Evolutionary conservation across 2,888 invertebrate species (phyloP), one percentile per base, ranked within the genome.

Genomic region (Halictus ligatus): DNA sequence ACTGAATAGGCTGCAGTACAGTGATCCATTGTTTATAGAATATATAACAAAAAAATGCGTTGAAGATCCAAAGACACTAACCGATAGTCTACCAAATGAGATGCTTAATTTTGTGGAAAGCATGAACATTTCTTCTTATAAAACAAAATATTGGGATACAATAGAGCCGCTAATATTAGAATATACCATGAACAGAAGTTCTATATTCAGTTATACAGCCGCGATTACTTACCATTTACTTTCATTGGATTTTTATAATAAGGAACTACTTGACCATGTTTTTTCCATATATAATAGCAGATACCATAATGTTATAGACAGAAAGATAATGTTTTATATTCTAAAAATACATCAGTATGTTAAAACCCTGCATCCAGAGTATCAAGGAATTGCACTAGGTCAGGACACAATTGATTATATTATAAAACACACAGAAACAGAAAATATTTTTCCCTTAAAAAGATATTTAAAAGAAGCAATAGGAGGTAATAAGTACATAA

Each of bases 81-180:
- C 92, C 94, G 25, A 95, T 95, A 3, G 94, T 35, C 0, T 96
- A 50, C 93, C 95, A 0, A 93, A 95, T 88, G 92, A 95, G 6
- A 93, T 97, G 40, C 95, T 96, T 84, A 95, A 95, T 58, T 95
- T 97, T 91, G 94, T 97, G 71, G 95, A 96, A 91, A 96, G 96
- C 71, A 95, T 97, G n/a, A 95, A 96, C 2, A 95, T 95, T 89
- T 96, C 96, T 75, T 96, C 97, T 94, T 97, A 96, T 93, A 96
- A 95, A 35, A 97, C 97, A 0, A 93, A 95, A 13, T 92, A 96
- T 85, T 97, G 97, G 97, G 92, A 95, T 0, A 91, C 91, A 25
- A 93, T 97, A 50, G 93, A 94, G 69, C 93, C 94, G 29, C 94
- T 95, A 54, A 95, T 97, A 73, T 92, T 96, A 0, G 88, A 92